Evolutionary conservation across 2,797 vertebrate genomes (phyloP), one percentile per base, ranked within the genome.

Genomic region (Melanotaenia maccullochi): DNA sequence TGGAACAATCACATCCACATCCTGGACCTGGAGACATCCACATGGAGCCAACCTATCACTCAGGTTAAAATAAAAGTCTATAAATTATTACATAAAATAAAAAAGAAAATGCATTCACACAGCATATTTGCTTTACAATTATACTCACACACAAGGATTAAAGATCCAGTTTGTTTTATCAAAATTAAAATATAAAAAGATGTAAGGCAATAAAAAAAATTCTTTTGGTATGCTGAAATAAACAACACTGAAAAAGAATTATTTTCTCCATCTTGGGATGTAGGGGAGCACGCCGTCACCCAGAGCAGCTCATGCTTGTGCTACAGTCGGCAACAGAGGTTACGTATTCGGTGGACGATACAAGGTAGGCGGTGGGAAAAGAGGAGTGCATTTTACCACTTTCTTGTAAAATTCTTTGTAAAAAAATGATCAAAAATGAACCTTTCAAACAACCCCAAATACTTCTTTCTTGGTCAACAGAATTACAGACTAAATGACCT

Each of bases 1-100:
- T 99, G 98, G 98, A 99, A 99, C 0, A 97, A 99, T 78, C 97
- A 99, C 7, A 95, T 99, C 61, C 97, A 99, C 1, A 76, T 98
- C 82, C 93, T 99, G 84, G 96, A 98, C 89, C 94, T 97, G 33
- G 97, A 98, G 77, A 96, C 93, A 0, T 95, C 92, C 3, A 92
- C 92, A 1, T 99, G 98, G 98, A 97, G 94, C 78, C 97, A 98
- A 76, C 97, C 97, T 4, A 78, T 96, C 73, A 99, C 97, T 5
- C 96, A 93, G 86, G 98, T 99, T 92, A 94, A 40, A 58, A 35
- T 5, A 11, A 52, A 25, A 7, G 7, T 20, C n/a, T 9, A 47
- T 8, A 47, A n/a, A 47, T n/a, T 18, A 18, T 6, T 18, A 20
- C 35, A 12, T 11, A 20, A 18, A 8, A 54, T 13, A 24, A 33